Percentiles rank a stretch among this genome's conserved stretches.
phyloP scores from a whole-genome alignment of 2,113 vertebrate species.

The Piprites chloris region DNA sequence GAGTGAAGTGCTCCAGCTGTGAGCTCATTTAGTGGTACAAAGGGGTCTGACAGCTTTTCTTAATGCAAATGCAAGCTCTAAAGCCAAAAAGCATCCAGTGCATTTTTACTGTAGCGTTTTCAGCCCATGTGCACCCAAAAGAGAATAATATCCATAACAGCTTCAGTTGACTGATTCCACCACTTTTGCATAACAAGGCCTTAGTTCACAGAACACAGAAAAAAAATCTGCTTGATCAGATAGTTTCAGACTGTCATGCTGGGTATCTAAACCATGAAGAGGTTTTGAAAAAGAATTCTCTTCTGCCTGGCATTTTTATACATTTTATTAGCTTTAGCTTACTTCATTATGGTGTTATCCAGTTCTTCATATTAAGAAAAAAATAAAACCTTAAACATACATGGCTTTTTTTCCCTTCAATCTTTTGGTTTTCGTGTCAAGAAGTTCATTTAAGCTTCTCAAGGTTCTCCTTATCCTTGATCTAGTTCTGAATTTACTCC shows the following conservation, averaged over 20 bases:
- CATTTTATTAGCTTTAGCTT: background rate
- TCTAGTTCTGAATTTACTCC: background rate
- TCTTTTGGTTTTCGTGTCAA: background rate
- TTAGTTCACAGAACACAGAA: background rate
- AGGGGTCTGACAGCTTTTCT: background rate
- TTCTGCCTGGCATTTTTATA: background rate
- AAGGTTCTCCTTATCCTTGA: background rate
- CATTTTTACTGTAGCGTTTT: background rate
- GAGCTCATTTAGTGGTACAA: background rate
- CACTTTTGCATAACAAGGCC: background rate
- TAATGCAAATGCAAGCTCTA: background rate
- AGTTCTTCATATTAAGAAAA: background rate
- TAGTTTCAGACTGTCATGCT: rapidly evolving
- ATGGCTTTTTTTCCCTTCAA: background rate
- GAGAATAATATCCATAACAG: background rate
- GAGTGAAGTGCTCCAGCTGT: too few species aligned
- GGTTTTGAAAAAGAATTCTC: background rate
- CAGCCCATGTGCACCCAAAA: background rate
- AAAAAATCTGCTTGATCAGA: background rate
- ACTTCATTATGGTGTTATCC: background rate
- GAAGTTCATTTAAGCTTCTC: background rate
- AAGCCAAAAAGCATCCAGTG: background rate
- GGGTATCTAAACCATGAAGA: background rate
- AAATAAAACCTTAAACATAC: background rate
- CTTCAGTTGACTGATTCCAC: background rate